Evolutionary conservation across 2,797 vertebrate species (phyloP).

Genomic region (Pristis pectinata): DNA sequence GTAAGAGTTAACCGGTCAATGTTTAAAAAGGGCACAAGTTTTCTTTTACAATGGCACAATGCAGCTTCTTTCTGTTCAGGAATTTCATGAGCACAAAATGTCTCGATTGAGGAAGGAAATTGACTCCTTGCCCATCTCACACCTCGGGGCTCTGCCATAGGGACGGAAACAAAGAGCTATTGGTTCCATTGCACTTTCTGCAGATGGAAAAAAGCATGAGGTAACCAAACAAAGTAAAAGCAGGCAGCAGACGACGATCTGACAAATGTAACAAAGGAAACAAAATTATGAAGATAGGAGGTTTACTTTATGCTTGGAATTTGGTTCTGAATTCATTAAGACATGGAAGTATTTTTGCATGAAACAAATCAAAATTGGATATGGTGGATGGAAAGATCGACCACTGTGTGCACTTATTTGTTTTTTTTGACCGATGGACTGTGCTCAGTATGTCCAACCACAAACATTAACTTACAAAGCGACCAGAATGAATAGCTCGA

Average conservation of each 20-base stretch:
- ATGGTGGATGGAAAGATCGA: background rate
- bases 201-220: background rate
- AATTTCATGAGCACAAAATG: slow-evolving; percentile 33
- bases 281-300: background rate
- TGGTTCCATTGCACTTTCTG: background rate
- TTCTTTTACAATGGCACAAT: background rate
- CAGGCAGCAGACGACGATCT: background rate
- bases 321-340: background rate
- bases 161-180: slow-evolving; percentile 12
- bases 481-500: background rate
- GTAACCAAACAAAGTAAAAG: background rate
- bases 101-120: background rate
- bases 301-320: background rate
- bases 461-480: background rate
- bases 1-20: background rate
- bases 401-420: background rate
- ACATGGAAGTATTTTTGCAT: background rate
- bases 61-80: slow-evolving; percentile 10
- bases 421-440: background rate
- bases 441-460: background rate
- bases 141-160: background rate
- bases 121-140: slow-evolving; percentile 13
- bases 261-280: background rate
- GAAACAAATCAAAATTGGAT: background rate
- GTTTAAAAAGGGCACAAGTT: background rate